Base-by-base conservation (phyloP, 2,888 invertebrate species). In the Hylaea fasciaria region DNA sequence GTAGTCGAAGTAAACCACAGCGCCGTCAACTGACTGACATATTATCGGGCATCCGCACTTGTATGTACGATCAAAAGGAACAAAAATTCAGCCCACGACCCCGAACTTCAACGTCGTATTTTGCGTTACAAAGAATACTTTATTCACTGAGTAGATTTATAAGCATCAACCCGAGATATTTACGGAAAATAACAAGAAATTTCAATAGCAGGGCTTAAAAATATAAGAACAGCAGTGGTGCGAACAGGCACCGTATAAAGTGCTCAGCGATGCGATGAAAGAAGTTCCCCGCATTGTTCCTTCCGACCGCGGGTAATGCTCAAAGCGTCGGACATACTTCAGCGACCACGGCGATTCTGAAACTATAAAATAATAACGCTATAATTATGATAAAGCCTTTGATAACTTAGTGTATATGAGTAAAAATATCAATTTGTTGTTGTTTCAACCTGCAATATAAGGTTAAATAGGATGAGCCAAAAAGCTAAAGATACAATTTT, bases 261-360 rank as follows among this genome's bases (percentile, higher is more conserved):
- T 67, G 80, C 66, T 73, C 80, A 79, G 67, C 73, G 78, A 74
- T 66, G 76, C 78, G 78, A 66, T 67, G 72, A 77, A 76, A 74
- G 71, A 81, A 77, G 66, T 77, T 78, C 64, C 70, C 56, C 69
- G 64, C 69, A 70, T 66, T 74, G 76, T 75, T 74, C 69, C 72
- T 65, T 54, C 53, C 65, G 52, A 62, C 66, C 65, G 52, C 67
- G 54, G 52, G 12, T 14, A 43, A 50, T 29, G 41, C 28, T 50
- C 41, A 0, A 41, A 16, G n/a, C 14, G 17, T n/a, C 37, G 29
- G 54, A n/a, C 46, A 40, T 12, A 28, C 54, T 46, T 29, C 29
- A 28, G 46, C 54, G 46, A 29, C 5, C 35, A 7, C 10, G n/a
- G n/a, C 4, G 12, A 37, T n/a, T 12, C n/a, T 5, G 12, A 7